Base-by-base conservation (phyloP, 2,797 vertebrate species). In the Melanotaenia maccullochi region DNA sequence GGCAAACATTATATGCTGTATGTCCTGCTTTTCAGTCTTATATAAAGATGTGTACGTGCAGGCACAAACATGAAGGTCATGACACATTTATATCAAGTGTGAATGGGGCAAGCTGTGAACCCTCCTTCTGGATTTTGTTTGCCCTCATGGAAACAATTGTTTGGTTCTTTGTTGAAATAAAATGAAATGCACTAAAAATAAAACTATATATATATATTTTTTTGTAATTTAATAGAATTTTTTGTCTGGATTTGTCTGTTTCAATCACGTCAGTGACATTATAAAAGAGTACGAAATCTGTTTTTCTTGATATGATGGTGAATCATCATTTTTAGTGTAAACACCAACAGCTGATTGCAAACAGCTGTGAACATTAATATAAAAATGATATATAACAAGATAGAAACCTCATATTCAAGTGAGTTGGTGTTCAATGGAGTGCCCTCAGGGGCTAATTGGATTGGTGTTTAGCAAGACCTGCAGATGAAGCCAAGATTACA, bases 381-480 rank as follows among this genome's bases (percentile, higher is more conserved):
- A 87, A 90, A 90, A 88, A 79, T 86, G 83, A 90, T 92, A 83
- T 82, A 92, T 93, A 87, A 90, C 92, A 78, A 81, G 79, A 87
- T 87, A 76, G 87, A 86, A 89, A 88, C 82, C 75, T 78, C 78
- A 90, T 90, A 89, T 78, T 91, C 87, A 88, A 89, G 85, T 91
- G 88, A 91, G 89, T 88, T 75, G 85, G 76, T 90, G 86, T 87
- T 89, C 76, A 87, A 78, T 73, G 84, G 82, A 73, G 84, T 63
- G 83, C 91, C 92, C 91, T 91, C 75, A 59, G 93, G 90, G 92
- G 91, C 93, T 95, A 95, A 95, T 94, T 94, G 94, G 92, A 94
- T 93, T 88, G 93, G 90, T 95, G 94, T 95, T 95, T 94, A 94
- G 94, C 92, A 93, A 93, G 93, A 94, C 93, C 92, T 90, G 82